phyloP scores from a whole-genome alignment of 2,888 invertebrate genomes.

The Cyaniris semiargus region DNA sequence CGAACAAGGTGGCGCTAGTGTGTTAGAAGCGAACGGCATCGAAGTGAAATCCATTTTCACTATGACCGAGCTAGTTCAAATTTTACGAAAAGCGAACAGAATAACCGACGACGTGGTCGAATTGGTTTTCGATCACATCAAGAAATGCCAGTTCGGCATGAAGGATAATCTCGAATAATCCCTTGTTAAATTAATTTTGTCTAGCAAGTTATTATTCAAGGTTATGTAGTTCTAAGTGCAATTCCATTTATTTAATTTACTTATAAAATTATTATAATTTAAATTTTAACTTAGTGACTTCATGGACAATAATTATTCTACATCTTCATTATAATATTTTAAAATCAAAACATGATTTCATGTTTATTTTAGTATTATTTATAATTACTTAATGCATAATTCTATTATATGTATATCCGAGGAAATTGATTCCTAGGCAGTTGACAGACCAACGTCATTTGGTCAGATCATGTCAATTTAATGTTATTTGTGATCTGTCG shows the following conservation, averaged over 20 bases:
- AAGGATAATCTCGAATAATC: slow-evolving; percentile 54
- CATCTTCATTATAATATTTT: neutral
- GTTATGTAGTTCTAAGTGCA: neutral
- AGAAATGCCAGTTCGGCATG: slow-evolving; percentile 62
- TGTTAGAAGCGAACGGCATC: slow-evolving; percentile 86
- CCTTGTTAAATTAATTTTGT: neutral
- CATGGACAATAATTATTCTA: neutral
- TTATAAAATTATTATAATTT: neutral
- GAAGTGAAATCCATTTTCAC: slow-evolving; percentile 85
- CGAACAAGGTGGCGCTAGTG: slow-evolving; percentile 92
- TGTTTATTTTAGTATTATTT: slow-evolving; percentile 9
- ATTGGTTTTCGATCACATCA: slow-evolving; percentile 65
- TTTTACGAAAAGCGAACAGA: slow-evolving; percentile 82
- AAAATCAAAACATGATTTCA: slow-evolving; percentile 10
- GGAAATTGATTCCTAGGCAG: no score
- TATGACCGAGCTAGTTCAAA: slow-evolving; percentile 82
- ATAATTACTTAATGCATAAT: neutral
- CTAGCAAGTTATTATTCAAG: neutral
- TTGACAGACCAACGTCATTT: no score
- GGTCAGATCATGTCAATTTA: no score
- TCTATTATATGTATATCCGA: no score
- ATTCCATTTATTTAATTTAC: neutral
- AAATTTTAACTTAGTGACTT: neutral
- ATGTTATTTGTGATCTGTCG: no score
- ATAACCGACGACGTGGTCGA: slow-evolving; percentile 75